Conservation (phyloP, 92 coral and sea anemone species). For the Ricordea florida region DNA sequence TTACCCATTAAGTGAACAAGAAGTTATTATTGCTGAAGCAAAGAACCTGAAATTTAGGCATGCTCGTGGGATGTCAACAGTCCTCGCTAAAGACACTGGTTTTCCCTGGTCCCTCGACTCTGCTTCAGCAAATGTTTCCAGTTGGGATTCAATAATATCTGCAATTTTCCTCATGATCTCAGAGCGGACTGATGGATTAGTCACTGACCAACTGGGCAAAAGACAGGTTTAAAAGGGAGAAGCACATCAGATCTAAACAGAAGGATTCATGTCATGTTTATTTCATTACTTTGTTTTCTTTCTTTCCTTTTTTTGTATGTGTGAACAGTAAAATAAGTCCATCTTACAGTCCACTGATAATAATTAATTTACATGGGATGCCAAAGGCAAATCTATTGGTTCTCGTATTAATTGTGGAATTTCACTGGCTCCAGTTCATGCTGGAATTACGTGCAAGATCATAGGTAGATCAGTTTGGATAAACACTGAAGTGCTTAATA, state of each 20-base stretch:
- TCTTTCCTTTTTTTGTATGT: no score
- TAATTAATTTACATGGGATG: no score
- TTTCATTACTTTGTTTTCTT: no score
- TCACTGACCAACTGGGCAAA: constrained; percentile 81
- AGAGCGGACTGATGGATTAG: constrained; percentile 63
- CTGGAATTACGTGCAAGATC: no score
- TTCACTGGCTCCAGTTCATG: no score
- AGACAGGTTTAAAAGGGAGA: not conserved
- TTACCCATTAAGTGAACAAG: constrained; percentile 42
- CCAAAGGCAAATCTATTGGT: no score
- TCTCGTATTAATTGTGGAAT: no score
- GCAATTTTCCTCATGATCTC: constrained; percentile 79
- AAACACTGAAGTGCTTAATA: no score
- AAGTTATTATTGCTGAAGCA: constrained; percentile 65
- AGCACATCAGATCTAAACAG: not conserved
- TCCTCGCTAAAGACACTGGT: constrained; percentile 68
- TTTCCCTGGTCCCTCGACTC: constrained; percentile 90
- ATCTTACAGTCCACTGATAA: no score
- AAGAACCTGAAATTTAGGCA: constrained; percentile 71
- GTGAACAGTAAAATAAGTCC: no score
- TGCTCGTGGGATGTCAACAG: constrained; percentile 77
- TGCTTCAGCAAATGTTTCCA: constrained; percentile 77
- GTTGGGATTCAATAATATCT: constrained; percentile 66
- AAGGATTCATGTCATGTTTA: not conserved
- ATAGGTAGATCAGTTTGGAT: no score